phyloP scores from a whole-genome alignment of 2,888 invertebrate genomes.

The Biston betularia region DNA sequence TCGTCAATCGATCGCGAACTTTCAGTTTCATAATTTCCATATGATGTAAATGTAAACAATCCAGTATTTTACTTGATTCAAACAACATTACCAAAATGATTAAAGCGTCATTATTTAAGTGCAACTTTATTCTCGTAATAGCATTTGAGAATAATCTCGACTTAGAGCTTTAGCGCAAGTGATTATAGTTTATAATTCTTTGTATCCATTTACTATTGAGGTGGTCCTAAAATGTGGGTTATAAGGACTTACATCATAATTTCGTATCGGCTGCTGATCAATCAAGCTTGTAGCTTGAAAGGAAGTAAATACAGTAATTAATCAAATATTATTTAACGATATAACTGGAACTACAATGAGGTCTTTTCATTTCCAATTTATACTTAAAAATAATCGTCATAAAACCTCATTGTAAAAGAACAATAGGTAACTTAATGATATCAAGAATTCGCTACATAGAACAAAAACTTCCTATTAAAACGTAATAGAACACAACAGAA shows the following conservation, averaged over 20 bases:
- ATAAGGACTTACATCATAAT: slow-evolving; percentile 27
- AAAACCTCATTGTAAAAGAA: slow-evolving; percentile 12
- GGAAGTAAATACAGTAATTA: slow-evolving; percentile 25
- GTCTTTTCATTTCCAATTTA: neutral
- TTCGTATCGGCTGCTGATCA: slow-evolving; percentile 17
- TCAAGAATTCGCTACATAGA: slow-evolving; percentile 1
- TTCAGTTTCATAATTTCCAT: neutral
- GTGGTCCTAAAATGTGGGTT: slow-evolving; percentile 23
- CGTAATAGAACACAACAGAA: slow-evolving; percentile 1
- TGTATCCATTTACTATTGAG: neutral
- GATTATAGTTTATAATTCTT: slow-evolving; percentile 2
- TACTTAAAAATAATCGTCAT: slow-evolving; percentile 5
- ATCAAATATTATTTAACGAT: slow-evolving; percentile 8
- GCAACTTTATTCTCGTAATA: slow-evolving; percentile 21
- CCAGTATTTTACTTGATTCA: slow-evolving; percentile 13
- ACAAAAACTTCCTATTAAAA: neutral
- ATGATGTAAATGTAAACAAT: neutral
- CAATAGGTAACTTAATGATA: slow-evolving; percentile 18
- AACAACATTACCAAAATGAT: slow-evolving; percentile 21
- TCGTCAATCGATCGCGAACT: too few species aligned
- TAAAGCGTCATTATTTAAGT: slow-evolving; percentile 25
- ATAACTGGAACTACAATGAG: neutral
- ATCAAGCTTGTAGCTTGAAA: slow-evolving; percentile 24
- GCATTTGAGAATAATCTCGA: neutral
- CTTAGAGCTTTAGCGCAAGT: neutral